Evolutionary conservation across 1,140 invertebrate genomes (phyloP), one percentile per base, ranked within the genome.

Genomic region (Hestina assimilis): DNA sequence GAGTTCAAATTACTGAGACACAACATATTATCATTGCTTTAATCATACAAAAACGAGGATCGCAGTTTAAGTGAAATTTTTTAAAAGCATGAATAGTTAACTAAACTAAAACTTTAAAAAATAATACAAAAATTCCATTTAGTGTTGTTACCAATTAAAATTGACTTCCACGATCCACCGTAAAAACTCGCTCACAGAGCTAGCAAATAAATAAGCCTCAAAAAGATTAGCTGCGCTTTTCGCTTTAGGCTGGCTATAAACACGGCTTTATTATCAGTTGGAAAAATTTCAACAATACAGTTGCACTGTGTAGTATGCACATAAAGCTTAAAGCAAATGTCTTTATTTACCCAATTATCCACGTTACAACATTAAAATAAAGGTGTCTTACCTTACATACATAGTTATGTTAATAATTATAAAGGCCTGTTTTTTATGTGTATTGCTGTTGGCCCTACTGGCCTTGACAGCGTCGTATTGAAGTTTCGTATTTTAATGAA

Each of bases 211-310:
- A 41, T 40, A 41, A 41, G 15, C 33, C 7, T 29, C 17, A 35
- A 19, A n/a, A 45, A 43, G 45, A 57, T 57, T 57, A 57, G 54
- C 54, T 41, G 31, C 45, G 45, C 26, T 50, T 57, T 42, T 35
- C 26, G 38, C 35, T 46, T 40, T 46, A 45, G 53, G 53, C 54
- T n/a, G 42, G 19, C 54, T 29, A 57, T 57, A 57, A 57, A 48
- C 45, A 48, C 38, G 38, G 26, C 33, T 57, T 55, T 57, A 56
- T 57, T 46, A 48, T 48, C 54, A 42, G 35, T 38, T 50, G 23
- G 50, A 64, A 42, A 59, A 46, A 40, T 59, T 51, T 47, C 55
- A 59, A 23, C 40, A 19, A 38, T 50, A 21, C 33, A 24, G 28
- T 31, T 42, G 40, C 40, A 42, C 40, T 29, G 4, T 26, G 33